Base-by-base conservation (phyloP, 1,140 invertebrate species). In the Seison nebaliae region DNA sequence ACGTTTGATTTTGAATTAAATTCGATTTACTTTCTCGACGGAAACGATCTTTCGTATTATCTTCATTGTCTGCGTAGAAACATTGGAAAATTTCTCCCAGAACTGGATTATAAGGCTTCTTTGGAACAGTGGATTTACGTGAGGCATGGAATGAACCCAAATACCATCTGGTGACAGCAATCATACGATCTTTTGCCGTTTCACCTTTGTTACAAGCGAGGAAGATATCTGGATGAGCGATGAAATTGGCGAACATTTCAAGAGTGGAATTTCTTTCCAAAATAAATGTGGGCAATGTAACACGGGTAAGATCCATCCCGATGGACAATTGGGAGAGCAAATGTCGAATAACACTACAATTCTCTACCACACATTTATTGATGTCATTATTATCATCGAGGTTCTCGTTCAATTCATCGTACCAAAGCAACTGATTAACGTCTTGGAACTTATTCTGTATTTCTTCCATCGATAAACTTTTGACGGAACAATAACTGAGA, bases 291-390 rank as follows among this genome's bases (percentile, higher is more conserved):
- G 59, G 57, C 11, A 60, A 46, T 14, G 57, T 54, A 19, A 61
- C 51, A 43, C 59, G 58, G 11, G 59, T 60, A 5, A 61, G 48
- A 38, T 60, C 57, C 59, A 61, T 61, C 9, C 46, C 46, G 5
- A 60, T 58, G 14, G 53, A 44, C 1, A 61, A 53, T 44, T 61
- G 59, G 11, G 51, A 54, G 31, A 61, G 42, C 28, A 61, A 46
- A 42, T 61, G 56, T 32, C 74, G 74, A 45, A 94, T 76, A 43
- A 93, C 77, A 31, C 77, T 86, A n/a, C n/a, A n/a, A n/a, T n/a
- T n/a, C n/a, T n/a, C n/a, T n/a, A n/a, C n/a, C n/a, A n/a, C n/a
- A n/a, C n/a, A n/a, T n/a, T n/a, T n/a, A n/a, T n/a, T n/a, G n/a
- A n/a, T n/a, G n/a, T n/a, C n/a, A n/a, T n/a, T n/a, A n/a, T n/a